A percentile compares a stretch with the other conserved stretches of the same genome.
phyloP scores from a whole-genome alignment of 2,113 vertebrate species.

The Eudyptes chrysolophus region DNA sequence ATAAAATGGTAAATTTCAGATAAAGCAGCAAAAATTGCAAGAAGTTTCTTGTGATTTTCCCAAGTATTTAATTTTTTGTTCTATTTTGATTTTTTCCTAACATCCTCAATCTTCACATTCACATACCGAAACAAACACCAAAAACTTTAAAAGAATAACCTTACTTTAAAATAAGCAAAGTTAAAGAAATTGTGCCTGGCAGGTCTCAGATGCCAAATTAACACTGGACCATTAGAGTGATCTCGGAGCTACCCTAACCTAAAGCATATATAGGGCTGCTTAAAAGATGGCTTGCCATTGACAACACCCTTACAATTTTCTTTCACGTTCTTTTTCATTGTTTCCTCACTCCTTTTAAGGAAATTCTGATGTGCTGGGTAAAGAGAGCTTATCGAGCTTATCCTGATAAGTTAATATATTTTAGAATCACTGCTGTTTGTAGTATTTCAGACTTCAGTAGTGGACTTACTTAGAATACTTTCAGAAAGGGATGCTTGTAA shows the following conservation, averaged over 20 bases:
- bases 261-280: background rate
- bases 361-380: background rate
- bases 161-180: background rate
- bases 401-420: background rate
- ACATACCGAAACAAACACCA: background rate
- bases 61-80: background rate
- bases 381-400: background rate
- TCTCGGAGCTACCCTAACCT: background rate
- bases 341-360: background rate
- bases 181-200: background rate
- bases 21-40: background rate
- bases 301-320: background rate
- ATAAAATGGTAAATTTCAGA: background rate
- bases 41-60: background rate
- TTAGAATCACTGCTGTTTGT: background rate
- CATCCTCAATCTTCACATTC: background rate
- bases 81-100: background rate
- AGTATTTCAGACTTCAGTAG: background rate
- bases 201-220: background rate
- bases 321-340: background rate
- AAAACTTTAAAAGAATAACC: background rate
- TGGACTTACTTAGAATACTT: background rate
- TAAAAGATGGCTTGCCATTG: background rate
- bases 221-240: background rate
- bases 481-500: background rate